phyloP scores from a whole-genome alignment of 2,113 vertebrate species.

The Podarcis cretensis region DNA sequence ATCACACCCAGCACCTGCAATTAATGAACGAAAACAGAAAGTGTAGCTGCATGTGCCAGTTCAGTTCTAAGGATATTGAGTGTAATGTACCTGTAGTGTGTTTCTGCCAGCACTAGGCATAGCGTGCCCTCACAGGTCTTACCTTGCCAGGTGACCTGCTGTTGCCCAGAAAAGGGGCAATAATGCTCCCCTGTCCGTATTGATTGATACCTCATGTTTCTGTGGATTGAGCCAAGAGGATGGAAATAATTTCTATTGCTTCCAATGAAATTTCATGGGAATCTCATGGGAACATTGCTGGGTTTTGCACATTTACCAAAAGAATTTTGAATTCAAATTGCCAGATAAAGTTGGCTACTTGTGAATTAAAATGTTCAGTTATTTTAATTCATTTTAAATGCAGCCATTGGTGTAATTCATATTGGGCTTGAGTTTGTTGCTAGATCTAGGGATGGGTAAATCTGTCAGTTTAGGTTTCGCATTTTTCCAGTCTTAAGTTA shows the following conservation, averaged over 20 bases:
- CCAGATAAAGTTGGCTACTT: too few species aligned
- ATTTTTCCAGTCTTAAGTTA: too few species aligned
- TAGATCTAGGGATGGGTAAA: not conserved
- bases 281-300: not conserved
- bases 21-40: too few species aligned
- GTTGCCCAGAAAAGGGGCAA: not conserved
- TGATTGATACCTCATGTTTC: not conserved
- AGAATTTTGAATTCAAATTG: not conserved
- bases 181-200: not conserved
- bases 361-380: not conserved
- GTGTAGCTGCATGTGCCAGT: too few species aligned
- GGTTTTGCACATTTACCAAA: not conserved
- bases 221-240: not conserved
- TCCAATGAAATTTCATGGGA: not conserved
- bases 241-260: not conserved
- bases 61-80: not conserved
- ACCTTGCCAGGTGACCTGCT: not conserved
- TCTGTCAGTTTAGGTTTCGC: too few species aligned
- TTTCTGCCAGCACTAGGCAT: not conserved
- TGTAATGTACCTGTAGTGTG: not conserved
- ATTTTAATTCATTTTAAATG: not conserved
- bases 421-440: not conserved
- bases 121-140: not conserved
- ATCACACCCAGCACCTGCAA: too few species aligned
- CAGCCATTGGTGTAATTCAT: not conserved